Percentiles rank a stretch among this genome's conserved stretches.
Evolutionary conservation across 1,140 invertebrate species (phyloP).

Genomic region (Papilio aristodemus): DNA sequence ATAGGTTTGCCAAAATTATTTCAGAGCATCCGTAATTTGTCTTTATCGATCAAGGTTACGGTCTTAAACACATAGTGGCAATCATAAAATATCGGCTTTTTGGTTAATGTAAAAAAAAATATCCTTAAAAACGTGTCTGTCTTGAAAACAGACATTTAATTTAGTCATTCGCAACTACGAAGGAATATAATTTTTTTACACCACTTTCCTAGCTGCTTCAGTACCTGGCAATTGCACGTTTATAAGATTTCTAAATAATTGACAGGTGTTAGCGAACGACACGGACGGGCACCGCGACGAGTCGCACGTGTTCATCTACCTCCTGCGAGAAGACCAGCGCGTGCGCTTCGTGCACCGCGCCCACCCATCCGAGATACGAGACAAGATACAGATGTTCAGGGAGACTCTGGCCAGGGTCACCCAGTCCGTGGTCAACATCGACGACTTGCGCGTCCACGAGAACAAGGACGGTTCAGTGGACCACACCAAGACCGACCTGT

Average conservation of each 20-base stretch:
- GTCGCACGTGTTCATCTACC: conserved; percentile 93
- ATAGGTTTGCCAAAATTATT: no score
- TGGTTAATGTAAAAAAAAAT: no score
- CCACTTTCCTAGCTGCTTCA: no score
- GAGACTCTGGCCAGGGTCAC: conserved; percentile 90
- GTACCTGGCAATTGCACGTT: neutral
- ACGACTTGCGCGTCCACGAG: conserved; percentile 95
- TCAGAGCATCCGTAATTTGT: no score
- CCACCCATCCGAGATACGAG: conserved; percentile 91
- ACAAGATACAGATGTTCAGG: conserved; percentile 88
- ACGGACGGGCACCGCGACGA: conserved; percentile 88
- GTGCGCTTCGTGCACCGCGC: conserved; percentile 95
- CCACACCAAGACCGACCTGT: conserved; percentile 95
- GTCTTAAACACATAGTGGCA: no score
- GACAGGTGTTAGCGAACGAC: conserved; percentile 90
- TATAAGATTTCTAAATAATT: neutral
- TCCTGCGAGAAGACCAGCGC: conserved; percentile 95
- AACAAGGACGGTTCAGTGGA: conserved; percentile 96
- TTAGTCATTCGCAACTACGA: no score
- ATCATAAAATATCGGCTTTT: no score
- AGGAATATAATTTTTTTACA: no score
- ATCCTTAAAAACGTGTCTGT: no score
- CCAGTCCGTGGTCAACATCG: conserved; percentile 94
- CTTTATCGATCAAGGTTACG: no score
- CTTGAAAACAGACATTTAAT: no score